Evolutionary conservation across 2,113 vertebrate species (phyloP), one percentile per base, ranked within the genome.

Genomic region (Pseudopodoces humilis): DNA sequence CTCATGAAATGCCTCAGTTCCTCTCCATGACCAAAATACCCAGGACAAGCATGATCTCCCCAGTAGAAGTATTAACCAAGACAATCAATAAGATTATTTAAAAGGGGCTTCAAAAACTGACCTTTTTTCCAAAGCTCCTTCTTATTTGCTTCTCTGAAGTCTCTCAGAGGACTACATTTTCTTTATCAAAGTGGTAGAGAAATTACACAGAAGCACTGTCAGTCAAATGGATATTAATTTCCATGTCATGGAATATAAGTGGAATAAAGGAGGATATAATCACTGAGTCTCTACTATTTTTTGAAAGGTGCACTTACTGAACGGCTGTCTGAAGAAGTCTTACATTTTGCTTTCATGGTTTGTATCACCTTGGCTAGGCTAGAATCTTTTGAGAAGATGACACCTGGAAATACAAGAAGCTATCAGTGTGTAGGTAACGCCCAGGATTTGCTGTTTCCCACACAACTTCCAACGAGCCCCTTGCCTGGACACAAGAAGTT

Each of bases 391-490:
- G 47, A 63, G 35, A 59, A 86, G 72, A 52, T 12, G 33, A 43
- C 33, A 59, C 15, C 27, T 60, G 27, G 21, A 88, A 85, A 67
- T 7, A 22, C 0, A 70, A 59, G 59, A 13, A 83, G 33, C 15
- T 30, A 8, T 25, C 0, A n/a, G 39, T 0, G 4, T 30, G 33
- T 1, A 37, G 62, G 20, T 21, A 39, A 33, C 17, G 10, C 30
- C 19, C 33, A 56, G 47, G 18, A 68, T 33, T 4, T 72, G 59
- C 35, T 21, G 3, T 10, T 80, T 63, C 49, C 67, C 39, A 20
- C 44, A 43, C 37, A 65, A 37, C 7, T 55, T 87, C 47, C 47
- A 75, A 2, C 0, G 1, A 74, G 14, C 13, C 35, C 37, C 47
- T 1, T 5, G 6, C 12, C 47, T 3, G 2, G 64, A 64, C 28